These are phyloP conservation scores for Pleuronectes platessa DNA, from an alignment of 2,113 vertebrate species.

Conservation along the genomic window DNA sequence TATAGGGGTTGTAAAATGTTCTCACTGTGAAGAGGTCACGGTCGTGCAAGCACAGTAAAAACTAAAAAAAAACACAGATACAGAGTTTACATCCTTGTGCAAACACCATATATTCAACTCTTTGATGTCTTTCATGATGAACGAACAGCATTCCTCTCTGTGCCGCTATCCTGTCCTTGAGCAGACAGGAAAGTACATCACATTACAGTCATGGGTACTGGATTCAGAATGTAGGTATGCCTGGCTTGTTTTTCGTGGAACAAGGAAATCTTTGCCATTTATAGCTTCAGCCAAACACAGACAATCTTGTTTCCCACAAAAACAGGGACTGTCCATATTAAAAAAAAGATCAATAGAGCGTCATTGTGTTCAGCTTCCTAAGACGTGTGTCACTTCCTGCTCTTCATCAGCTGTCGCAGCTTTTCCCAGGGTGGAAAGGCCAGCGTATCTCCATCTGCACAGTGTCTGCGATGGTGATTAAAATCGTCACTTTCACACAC, in stretches of 20 bases:
- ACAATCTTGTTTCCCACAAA: slow-evolving; percentile 71
- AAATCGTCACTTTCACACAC: slow-evolving; percentile 1
- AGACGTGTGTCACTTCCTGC: slow-evolving; percentile 73
- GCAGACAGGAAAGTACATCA: slow-evolving; percentile 32
- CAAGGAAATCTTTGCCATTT: slow-evolving; percentile 66
- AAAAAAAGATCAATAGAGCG: slow-evolving; percentile 71
- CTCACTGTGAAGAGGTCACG: neutral
- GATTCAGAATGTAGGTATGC: slow-evolving; percentile 28
- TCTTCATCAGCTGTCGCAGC: slow-evolving; percentile 34
- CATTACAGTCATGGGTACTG: slow-evolving; percentile 15
- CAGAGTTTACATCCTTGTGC: neutral
- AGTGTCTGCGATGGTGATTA: slow-evolving; percentile 8
- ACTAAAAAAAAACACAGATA: neutral
- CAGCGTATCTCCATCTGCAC: slow-evolving; percentile 33
- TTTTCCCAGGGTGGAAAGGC: slow-evolving; percentile 62
- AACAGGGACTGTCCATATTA: slow-evolving; percentile 55
- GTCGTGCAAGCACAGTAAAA: slow-evolving; percentile 5
- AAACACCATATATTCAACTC: slow-evolving; percentile 3
- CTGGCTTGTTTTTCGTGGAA: slow-evolving; percentile 65
- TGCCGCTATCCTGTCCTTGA: slow-evolving; percentile 23
- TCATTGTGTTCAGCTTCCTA: slow-evolving; percentile 78
- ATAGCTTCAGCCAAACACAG: slow-evolving; percentile 59
- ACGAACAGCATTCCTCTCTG: slow-evolving; percentile 33
- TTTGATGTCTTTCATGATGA: slow-evolving; percentile 36
- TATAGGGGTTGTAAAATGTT: neutral